A percentile compares a stretch with the other conserved stretches of the same genome.
Evolutionary conservation across 2,888 invertebrate genomes (phyloP).

Genomic region (Oscheius sp.): DNA sequence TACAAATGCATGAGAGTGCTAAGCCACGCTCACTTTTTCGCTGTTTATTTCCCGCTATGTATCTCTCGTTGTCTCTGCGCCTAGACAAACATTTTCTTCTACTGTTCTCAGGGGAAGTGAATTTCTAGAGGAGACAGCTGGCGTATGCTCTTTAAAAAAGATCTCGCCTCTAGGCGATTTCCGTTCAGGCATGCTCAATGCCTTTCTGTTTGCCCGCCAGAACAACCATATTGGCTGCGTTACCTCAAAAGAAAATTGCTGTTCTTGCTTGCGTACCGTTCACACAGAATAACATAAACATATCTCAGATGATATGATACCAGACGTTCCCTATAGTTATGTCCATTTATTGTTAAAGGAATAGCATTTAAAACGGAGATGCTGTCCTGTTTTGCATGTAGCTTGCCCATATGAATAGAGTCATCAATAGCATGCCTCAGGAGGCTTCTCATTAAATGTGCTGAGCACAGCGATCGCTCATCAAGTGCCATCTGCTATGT

Average conservation of each 20-base stretch:
- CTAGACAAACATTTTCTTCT: neutral
- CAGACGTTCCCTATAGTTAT: too few species aligned
- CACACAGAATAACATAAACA: too few species aligned
- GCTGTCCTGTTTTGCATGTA: too few species aligned
- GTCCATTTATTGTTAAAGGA: too few species aligned
- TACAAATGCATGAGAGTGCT: conserved; percentile 22
- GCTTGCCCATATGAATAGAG: conserved; percentile 10
- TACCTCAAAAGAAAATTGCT: neutral
- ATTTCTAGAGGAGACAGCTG: conserved; percentile 10
- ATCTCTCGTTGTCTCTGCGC: neutral
- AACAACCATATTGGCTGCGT: conserved; percentile 17
- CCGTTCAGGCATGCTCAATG: conserved; percentile 25
- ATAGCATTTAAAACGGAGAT: too few species aligned
- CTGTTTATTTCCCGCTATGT: too few species aligned
- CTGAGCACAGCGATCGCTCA: conserved; percentile 28
- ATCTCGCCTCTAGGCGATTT: conserved; percentile 18
- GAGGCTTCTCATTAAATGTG: conserved; percentile 28
- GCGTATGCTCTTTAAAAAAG: conserved; percentile 17
- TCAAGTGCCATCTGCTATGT: conserved; percentile 29
- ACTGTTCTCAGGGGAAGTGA: neutral
- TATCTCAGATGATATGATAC: too few species aligned
- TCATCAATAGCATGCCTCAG: conserved; percentile 11
- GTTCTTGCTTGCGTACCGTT: too few species aligned
- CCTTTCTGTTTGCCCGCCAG: conserved; percentile 10
- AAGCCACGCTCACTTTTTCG: too few species aligned